Evolutionary conservation across 2,888 invertebrate genomes (phyloP).

Genomic region (Caenorhabditis uteleia): DNA sequence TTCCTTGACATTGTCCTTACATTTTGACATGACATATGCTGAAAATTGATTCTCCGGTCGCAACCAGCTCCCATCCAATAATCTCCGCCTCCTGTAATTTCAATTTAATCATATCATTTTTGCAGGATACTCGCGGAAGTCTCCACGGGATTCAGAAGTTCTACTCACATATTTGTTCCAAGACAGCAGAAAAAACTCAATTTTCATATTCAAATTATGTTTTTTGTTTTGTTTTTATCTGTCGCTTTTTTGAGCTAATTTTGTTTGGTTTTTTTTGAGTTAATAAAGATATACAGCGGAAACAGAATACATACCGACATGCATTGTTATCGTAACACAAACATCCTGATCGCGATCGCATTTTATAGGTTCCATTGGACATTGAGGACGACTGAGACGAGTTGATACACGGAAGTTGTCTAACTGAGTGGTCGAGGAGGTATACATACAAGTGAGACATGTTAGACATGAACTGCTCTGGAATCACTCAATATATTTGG

Average conservation of each 20-base stretch:
- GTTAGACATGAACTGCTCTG: constrained; percentile 29
- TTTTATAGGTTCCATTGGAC: constrained; percentile 63
- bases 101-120: constrained; percentile 6
- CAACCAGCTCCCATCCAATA: constrained; percentile 66
- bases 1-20: constrained; percentile 56
- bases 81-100: constrained; percentile 51
- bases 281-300: neutral
- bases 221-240: neutral
- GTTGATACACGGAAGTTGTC: constrained; percentile 66
- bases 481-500: constrained; percentile 2
- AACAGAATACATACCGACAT: constrained; percentile 41
- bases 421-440: constrained; percentile 59
- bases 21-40: constrained; percentile 60
- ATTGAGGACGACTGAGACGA: constrained; percentile 48
- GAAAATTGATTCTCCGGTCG: constrained; percentile 61
- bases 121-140: too few species aligned
- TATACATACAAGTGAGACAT: constrained; percentile 53
- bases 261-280: neutral
- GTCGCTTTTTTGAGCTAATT: neutral
- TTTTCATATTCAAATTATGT: neutral
- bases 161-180: too few species aligned
- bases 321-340: constrained; percentile 67
- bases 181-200: neutral
- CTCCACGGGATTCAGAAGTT: too few species aligned
- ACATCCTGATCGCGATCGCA: constrained; percentile 65